Conservation (phyloP, 1,140 invertebrate species). For the Physella acuta region DNA sequence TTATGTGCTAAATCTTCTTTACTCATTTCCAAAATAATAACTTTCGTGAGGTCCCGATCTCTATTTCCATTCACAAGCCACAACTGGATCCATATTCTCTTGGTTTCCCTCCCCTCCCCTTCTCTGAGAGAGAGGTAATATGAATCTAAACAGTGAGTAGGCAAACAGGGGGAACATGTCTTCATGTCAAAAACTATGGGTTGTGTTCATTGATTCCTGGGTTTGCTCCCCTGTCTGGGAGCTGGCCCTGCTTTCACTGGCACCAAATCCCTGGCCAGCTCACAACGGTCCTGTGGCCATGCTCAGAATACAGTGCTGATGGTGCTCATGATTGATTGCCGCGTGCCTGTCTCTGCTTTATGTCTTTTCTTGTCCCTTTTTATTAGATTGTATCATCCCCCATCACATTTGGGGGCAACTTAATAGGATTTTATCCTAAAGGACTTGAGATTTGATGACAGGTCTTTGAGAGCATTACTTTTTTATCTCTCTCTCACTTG, state of each 20-base stretch:
- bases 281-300: slow-evolving; percentile 4
- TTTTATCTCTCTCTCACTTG: not conserved
- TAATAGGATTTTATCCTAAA: slow-evolving; percentile 10
- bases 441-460: slow-evolving; percentile 7
- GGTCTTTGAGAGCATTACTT: slow-evolving; percentile 10
- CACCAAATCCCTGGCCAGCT: slow-evolving; percentile 21
- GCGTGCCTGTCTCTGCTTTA: slow-evolving; percentile 10
- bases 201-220: slow-evolving; percentile 19
- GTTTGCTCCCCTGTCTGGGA: slow-evolving; percentile 13
- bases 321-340: slow-evolving; percentile 21
- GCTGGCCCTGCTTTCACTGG: slow-evolving; percentile 9
- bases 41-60: slow-evolving; percentile 10
- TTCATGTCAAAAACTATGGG: slow-evolving; percentile 20
- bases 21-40: slow-evolving; percentile 9
- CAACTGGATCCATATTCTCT: slow-evolving; percentile 5
- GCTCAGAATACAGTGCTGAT: slow-evolving; percentile 15
- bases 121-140: not conserved
- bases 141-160: slow-evolving; percentile 12
- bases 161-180: slow-evolving; percentile 24
- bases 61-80: slow-evolving; percentile 3
- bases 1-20: not conserved
- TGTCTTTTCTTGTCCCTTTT: slow-evolving; percentile 20
- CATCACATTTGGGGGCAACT: slow-evolving; percentile 14
- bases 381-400: slow-evolving; percentile 23
- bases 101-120: not conserved